Percentiles rank a stretch among this genome's conserved stretches.
Conservation (phyloP, 2,888 invertebrate genomes). For the Ochropacha duplaris region DNA sequence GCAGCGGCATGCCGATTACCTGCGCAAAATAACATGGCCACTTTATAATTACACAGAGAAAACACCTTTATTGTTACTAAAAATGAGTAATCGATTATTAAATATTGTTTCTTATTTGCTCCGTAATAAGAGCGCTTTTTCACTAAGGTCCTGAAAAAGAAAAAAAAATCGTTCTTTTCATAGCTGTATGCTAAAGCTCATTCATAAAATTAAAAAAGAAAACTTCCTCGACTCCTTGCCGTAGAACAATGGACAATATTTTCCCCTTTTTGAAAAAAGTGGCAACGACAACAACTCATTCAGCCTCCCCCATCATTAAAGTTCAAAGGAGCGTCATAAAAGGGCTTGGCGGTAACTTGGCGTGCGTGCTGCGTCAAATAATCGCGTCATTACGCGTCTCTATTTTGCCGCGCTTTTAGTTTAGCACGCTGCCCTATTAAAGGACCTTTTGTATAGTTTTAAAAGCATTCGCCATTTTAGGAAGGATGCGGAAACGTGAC, state of each 20-base stretch:
- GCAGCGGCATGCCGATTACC: conserved; percentile 61
- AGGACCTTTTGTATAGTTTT: conserved; percentile 11
- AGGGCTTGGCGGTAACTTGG: conserved; percentile 3
- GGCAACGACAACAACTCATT: conserved; percentile 17
- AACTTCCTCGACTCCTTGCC: not conserved
- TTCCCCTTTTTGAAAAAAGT: conserved; percentile 8
- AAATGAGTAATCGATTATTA: too few relatives aligned
- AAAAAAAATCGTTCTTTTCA: not conserved
- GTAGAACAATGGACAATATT: conserved; percentile 5
- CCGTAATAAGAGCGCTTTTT: too few relatives aligned
- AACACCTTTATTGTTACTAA: too few relatives aligned
- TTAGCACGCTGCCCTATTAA: conserved; percentile 22
- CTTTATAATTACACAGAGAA: too few relatives aligned
- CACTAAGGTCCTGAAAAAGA: not conserved
- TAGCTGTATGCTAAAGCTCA: not conserved
- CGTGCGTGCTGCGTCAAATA: conserved; percentile 12
- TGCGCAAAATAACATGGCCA: conserved; percentile 32
- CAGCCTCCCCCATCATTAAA: conserved; percentile 20
- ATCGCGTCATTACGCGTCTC: conserved; percentile 10
- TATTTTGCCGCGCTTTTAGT: conserved; percentile 8
- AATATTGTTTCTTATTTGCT: too few relatives aligned
- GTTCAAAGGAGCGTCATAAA: conserved; percentile 15
- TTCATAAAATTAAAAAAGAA: not conserved
- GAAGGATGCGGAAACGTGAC: conserved; percentile 6
- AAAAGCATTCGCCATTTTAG: conserved; percentile 3